Percentiles rank a stretch among this genome's conserved stretches.
Conservation (phyloP, 2,888 invertebrate genomes). For the Salpingus planirostris region DNA sequence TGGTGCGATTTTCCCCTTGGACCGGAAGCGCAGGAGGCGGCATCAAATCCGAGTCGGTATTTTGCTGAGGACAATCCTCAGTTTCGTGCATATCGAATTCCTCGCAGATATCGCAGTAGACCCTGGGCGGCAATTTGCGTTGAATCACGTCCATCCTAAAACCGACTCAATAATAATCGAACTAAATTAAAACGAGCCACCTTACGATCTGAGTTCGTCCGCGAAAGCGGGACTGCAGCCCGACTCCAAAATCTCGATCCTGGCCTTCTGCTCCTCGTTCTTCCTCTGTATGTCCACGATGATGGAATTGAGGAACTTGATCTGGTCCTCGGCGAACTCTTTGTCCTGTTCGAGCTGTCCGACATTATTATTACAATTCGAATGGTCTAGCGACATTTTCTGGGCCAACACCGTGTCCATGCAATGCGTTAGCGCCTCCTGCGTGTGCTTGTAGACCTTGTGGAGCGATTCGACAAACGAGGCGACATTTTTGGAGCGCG, state of each 20-base stretch:
- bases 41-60: conserved; percentile 49
- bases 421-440: conserved; percentile 19
- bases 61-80: conserved; percentile 90
- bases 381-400: no score
- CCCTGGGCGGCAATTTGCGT: conserved; percentile 54
- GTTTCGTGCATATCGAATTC: conserved; percentile 95
- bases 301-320: conserved; percentile 90
- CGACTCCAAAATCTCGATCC: conserved; percentile 69
- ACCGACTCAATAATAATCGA: background rate
- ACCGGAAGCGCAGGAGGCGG: conserved; percentile 36
- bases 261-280: conserved; percentile 71
- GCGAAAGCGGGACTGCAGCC: conserved; percentile 43
- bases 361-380: no score
- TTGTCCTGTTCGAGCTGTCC: conserved; percentile 51
- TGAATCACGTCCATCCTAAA: conserved; percentile 7
- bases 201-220: conserved; percentile 43
- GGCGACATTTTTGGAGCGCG: background rate
- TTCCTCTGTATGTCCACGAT: conserved; percentile 94
- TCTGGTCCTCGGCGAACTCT: conserved; percentile 60
- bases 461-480: conserved; percentile 4
- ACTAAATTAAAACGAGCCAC: no score
- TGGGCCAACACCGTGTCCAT: conserved; percentile 18
- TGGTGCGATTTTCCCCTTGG: conserved; percentile 24
- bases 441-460: conserved; percentile 15
- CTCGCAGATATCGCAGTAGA: conserved; percentile 97